Conservation (phyloP, 2,888 invertebrate genomes). For the Caenorhabditis sulstoni region DNA sequence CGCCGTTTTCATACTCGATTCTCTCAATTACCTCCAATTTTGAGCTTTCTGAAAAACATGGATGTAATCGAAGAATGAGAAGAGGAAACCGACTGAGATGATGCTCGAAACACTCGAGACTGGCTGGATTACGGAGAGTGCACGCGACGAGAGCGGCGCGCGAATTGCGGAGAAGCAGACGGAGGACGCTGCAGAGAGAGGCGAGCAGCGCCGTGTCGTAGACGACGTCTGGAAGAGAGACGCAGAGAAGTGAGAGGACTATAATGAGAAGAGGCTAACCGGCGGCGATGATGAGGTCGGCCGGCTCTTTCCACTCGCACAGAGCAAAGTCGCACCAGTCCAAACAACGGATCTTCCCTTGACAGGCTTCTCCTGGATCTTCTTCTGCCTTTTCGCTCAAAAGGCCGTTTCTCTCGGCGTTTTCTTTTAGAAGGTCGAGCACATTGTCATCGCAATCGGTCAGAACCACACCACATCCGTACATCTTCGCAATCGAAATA, state of each 20-base stretch:
- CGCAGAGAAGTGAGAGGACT: not conserved
- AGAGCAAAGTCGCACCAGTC: constrained; percentile 60
- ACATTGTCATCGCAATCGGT: constrained; percentile 74
- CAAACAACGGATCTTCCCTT: constrained; percentile 22
- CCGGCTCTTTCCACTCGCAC: constrained; percentile 21
- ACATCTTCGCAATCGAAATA: constrained; percentile 42
- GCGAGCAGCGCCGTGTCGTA: constrained; percentile 64
- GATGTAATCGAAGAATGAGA: not conserved
- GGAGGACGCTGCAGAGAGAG: constrained; percentile 61
- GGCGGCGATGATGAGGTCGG: constrained; percentile 63
- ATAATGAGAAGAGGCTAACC: constrained; percentile 30
- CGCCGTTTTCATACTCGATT: not conserved
- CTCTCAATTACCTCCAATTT: constrained; percentile 12
- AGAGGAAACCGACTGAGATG: constrained; percentile 51
- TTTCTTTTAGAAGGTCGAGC: constrained; percentile 65
- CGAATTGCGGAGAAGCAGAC: constrained; percentile 43
- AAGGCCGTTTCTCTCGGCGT: constrained; percentile 53
- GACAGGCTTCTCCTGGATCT: not conserved
- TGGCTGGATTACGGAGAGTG: constrained; percentile 65
- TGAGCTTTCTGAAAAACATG: not conserved
- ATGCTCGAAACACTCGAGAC: constrained; percentile 59
- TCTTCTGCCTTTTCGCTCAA: no score
- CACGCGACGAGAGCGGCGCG: constrained; percentile 63
- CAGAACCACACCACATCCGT: constrained; percentile 47
- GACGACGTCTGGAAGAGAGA: constrained; percentile 64